Base-by-base conservation (phyloP, 1,140 invertebrate genomes). In the Listronotus bonariensis region DNA sequence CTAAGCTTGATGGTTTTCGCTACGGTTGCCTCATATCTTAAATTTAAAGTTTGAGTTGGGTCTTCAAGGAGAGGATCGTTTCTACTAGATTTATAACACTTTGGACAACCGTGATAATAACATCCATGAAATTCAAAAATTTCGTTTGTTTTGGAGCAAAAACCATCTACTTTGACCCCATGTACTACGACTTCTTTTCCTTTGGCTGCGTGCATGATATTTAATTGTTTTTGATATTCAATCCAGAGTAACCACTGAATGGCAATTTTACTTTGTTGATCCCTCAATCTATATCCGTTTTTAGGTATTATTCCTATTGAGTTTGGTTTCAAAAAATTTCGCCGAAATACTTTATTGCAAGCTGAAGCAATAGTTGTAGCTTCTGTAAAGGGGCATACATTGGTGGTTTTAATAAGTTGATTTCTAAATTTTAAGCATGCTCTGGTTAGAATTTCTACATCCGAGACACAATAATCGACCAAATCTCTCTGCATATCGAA, bases 401-500 rank as follows among this genome's bases (percentile, higher is more conserved):
- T 56, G 11, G 18, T 41, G 14, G 53, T 53, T 7, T 53, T 26
- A 4, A 64, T 6, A 26, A 67, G 26, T 15, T 49, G 45, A 12
- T 67, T 7, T 43, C 63, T 56, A 40, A 66, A 66, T 48, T 57
- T 51, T 1, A 62, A 9, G 52, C 67, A 68, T 6, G 42, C 61
- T n/a, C 10, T 18, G 5, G 40, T 36, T 43, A 68, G 26, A 38
- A 68, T 68, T 12, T 68, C 53, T 14, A 68, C 62, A 17, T 68
- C 67, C 11, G 9, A 45, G 11, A 38, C 46, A 51, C 65, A 69
- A 36, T 69, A 76, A 12, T 68, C 36, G 7, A 58, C 38, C 3
- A 76, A 45, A 31, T 72, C 71, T 32, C 65, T 53, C 10, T 65
- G 61, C n/a, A 71, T 32, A 32, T 43, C 48, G 51, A 57, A 57